phyloP scores from a whole-genome alignment of 1,140 invertebrate genomes.

The Tachypleus tridentatus region DNA sequence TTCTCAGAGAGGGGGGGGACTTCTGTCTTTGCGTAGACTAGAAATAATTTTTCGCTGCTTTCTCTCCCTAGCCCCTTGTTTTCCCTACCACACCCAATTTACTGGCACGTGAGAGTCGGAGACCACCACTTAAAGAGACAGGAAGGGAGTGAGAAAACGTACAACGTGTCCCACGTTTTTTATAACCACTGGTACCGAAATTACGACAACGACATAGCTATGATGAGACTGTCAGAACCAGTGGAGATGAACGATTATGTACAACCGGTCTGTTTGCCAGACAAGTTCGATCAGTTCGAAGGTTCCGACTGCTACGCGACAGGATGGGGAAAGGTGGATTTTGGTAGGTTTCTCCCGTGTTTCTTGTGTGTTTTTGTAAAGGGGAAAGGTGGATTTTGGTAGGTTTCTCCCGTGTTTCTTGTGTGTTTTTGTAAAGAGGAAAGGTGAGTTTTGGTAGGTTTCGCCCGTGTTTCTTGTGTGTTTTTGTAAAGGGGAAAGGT shows the following conservation, averaged over 20 bases:
- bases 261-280: slow-evolving; percentile 30
- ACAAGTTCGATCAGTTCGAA: slow-evolving; percentile 25
- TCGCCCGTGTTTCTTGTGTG: no score
- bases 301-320: slow-evolving; percentile 54
- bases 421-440: no score
- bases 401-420: no score
- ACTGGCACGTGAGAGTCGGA: slow-evolving; percentile 52
- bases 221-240: slow-evolving; percentile 66
- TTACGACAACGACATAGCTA: slow-evolving; percentile 40
- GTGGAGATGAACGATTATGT: slow-evolving; percentile 34
- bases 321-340: slow-evolving; percentile 55
- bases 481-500: no score
- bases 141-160: slow-evolving; percentile 55
- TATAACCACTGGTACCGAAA: slow-evolving; percentile 27
- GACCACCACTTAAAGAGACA: slow-evolving; percentile 61
- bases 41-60: no score
- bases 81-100: slow-evolving; percentile 50
- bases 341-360: no score
- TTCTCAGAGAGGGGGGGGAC: no score
- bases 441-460: slow-evolving; percentile 26
- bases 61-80: slow-evolving; percentile 65
- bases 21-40: no score
- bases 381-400: no score
- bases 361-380: no score
- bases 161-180: slow-evolving; percentile 40